These are phyloP conservation scores for Zaprionus tsacasi DNA, from an alignment of 1,140 invertebrate genomes.

Conservation along the genomic window DNA sequence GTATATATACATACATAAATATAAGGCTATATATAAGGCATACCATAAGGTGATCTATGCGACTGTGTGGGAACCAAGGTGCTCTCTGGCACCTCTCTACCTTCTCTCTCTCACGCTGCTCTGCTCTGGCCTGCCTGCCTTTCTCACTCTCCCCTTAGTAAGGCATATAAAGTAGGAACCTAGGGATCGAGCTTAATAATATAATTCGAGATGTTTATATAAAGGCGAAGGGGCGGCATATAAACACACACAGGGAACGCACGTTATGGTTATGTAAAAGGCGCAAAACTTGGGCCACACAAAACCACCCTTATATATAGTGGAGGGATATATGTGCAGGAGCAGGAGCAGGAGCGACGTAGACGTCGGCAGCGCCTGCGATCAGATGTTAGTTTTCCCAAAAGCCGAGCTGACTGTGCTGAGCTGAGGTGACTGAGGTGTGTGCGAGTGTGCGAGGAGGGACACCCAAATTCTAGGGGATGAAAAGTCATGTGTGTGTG, in stretches of 20 bases:
- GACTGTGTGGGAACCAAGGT: constrained; percentile 65
- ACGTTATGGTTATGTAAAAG: constrained; percentile 38
- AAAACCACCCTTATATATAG: constrained; percentile 46
- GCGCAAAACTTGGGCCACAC: constrained; percentile 37
- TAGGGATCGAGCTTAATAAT: constrained; percentile 41
- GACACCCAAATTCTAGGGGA: constrained; percentile 69
- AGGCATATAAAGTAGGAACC: not conserved
- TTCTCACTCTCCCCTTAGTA: not conserved
- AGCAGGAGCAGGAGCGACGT: constrained; percentile 16
- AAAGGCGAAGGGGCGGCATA: constrained; percentile 72
- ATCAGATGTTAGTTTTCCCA: constrained; percentile 84
- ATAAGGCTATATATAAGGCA: not conserved
- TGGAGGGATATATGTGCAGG: constrained; percentile 1
- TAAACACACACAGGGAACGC: constrained; percentile 36
- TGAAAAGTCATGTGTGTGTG: constrained; percentile 69
- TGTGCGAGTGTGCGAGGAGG: constrained; percentile 16
- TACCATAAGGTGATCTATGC: constrained; percentile 54
- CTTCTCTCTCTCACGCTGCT: not conserved
- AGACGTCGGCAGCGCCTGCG: constrained; percentile 26
- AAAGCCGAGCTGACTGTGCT: constrained; percentile 46
- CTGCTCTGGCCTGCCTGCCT: not conserved
- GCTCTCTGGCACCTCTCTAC: constrained; percentile 1
- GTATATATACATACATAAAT: not conserved
- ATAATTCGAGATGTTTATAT: constrained; percentile 33
- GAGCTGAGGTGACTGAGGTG: constrained; percentile 45